Base-by-base conservation (phyloP, 1,140 invertebrate species). In the Tetramorium parvispinum region DNA sequence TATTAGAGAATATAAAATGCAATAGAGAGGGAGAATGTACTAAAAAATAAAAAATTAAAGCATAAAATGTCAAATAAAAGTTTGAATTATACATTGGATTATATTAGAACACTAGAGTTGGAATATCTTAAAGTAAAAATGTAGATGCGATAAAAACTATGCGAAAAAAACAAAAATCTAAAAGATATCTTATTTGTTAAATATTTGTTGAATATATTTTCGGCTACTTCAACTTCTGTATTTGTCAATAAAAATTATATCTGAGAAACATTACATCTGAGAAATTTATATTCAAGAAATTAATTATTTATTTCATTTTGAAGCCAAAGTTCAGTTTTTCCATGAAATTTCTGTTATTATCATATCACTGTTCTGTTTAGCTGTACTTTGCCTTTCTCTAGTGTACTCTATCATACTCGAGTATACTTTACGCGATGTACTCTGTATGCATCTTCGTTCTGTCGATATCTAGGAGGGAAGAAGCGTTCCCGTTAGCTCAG, bases 401-500 rank as follows among this genome's bases (percentile, higher is more conserved):
- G 32, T 24, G 21, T 40, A 21, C 71, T 75, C 32, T 59, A 57
- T 16, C 37, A 43, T 24, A 40, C 21, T 68, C 65, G 40, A 49
- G 65, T 68, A 27, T 11, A 24, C 40, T 40, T n/a, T 49, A 40
- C 49, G 43, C 43, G 68, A 71, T 32, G 18, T 81, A 73, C 40
- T 73, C 51, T 18, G 43, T 16, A 51, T 85, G 51, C 59, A 43
- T 43, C 61, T 76, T 51, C 57, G 46, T 85, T 77, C 87, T 85
- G 71, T 88, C 81, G 87, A 71, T 65, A 85, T 85, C 68, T 89
- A 75, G 59, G 55, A 82, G 61, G 76, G 79, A 77, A 90, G 86
- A 77, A 85, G 27, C 61, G 89, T 90, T 90, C 89, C 89, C 89
- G 89, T 91, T 91, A 90, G 73, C 82, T 53, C 61, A 78, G 59